A percentile compares a stretch with the other conserved stretches of the same genome.
phyloP scores from a whole-genome alignment of 2,888 invertebrate genomes.

The Fragum whitleyi region DNA sequence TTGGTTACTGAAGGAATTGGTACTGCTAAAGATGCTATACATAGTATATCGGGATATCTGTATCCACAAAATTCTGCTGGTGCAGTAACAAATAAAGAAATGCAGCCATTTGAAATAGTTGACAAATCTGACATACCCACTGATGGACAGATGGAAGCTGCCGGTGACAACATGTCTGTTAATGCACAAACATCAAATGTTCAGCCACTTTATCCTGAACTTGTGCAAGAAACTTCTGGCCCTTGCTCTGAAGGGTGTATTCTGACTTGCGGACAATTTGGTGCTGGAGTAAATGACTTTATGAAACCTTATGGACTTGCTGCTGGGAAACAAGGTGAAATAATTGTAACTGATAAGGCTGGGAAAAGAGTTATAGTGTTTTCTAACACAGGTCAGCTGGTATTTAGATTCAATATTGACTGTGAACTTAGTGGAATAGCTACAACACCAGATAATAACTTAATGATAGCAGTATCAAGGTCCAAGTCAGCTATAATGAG shows the following conservation, averaged over 20 bases:
- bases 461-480: constrained; percentile 74
- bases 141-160: background rate
- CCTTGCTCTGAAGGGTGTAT: constrained; percentile 71
- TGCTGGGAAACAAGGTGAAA: constrained; percentile 74
- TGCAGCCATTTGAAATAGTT: constrained; percentile 52
- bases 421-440: constrained; percentile 76
- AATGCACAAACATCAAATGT: background rate
- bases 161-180: background rate
- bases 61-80: constrained; percentile 16
- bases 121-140: background rate
- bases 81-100: background rate
- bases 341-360: constrained; percentile 75
- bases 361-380: constrained; percentile 79
- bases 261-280: constrained; percentile 76
- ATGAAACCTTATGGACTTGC: constrained; percentile 78
- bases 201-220: constrained; percentile 49
- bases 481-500: constrained; percentile 74
- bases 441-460: constrained; percentile 70
- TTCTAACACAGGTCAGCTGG: constrained; percentile 71
- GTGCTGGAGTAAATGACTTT: constrained; percentile 72
- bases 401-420: constrained; percentile 64
- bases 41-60: constrained; percentile 45
- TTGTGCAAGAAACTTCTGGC: constrained; percentile 19
- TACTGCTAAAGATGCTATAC: constrained; percentile 46
- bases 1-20: constrained; percentile 46